A percentile compares a stretch with the other conserved stretches of the same genome.
phyloP scores from a whole-genome alignment of 2,113 vertebrate genomes.

The Hippopotamus amphibius region DNA sequence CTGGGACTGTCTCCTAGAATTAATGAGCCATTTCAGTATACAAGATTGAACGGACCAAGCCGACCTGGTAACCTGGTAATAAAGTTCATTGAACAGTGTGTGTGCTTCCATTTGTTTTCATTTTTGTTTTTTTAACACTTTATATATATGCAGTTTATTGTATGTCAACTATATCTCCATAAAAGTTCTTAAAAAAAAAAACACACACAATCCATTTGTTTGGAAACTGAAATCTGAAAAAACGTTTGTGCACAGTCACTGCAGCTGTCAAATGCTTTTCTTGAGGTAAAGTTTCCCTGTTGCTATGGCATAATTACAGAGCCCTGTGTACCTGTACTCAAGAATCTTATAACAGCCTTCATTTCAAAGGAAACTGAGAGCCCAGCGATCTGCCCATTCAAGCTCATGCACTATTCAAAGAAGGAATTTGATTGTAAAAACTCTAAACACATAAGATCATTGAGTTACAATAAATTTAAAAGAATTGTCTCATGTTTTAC shows the following conservation, averaged over 20 bases:
- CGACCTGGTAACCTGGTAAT: background rate
- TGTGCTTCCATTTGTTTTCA: background rate
- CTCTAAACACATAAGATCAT: background rate
- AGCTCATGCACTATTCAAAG: background rate
- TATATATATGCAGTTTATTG: too few relatives aligned
- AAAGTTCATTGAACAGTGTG: background rate
- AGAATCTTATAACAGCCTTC: background rate
- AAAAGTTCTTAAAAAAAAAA: too few relatives aligned
- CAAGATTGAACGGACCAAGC: background rate
- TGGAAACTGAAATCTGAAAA: constrained; percentile 31
- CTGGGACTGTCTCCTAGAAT: background rate
- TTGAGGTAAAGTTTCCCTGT: background rate
- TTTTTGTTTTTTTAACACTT: too few relatives aligned
- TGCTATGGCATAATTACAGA: background rate
- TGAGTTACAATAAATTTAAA: background rate
- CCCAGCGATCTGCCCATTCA: background rate
- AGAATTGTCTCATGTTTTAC: background rate
- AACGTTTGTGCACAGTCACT: background rate
- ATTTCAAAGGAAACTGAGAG: background rate
- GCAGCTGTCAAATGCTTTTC: background rate
- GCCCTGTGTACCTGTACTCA: background rate
- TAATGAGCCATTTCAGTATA: background rate
- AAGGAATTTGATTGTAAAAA: background rate
- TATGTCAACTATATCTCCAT: too few relatives aligned
- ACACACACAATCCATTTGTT: background rate